Base-by-base conservation (phyloP, 2,888 invertebrate species). In the Athripsodes cinereus region DNA sequence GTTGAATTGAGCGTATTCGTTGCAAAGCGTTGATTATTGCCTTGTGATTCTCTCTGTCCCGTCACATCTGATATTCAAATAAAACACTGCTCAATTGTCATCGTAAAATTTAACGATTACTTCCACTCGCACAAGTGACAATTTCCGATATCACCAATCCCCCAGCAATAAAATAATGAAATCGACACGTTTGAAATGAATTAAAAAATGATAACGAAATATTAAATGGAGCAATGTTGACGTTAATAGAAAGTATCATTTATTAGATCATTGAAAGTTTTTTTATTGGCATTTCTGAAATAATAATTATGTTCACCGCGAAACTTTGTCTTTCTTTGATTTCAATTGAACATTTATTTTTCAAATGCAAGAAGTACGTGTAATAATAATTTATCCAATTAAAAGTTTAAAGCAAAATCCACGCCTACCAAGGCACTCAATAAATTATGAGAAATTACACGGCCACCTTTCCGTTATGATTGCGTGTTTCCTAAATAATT, bases 401-500 rank as follows among this genome's bases (percentile, higher is more conserved):
- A 58, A 58, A 58, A 58, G 52, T 58, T 53, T 53, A 35, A 54
- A 34, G 47, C 48, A 53, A 52, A 59, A 57, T 57, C 57, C 48
- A 53, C 60, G 48, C 60, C 60, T 53, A 54, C 57, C 34, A 35
- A 47, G 51, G 58, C 60, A 58, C 60, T 60, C 55, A 57, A 53
- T 57, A 54, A 62, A 62, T 62, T 62, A 59, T 62, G 47, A 57
- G 53, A 55, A 62, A 60, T 60, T 56, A 59, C 57, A 57, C 74
- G 31, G 55, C 55, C 58, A 77, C 76, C 78, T 77, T 77, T 71
- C 73, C 74, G 77, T 77, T 78, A 78, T 78, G 76, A 78, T 78
- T 77, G 78, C 78, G 78, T 79, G 79, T 76, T 78, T 78, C 77
- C 76, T 77, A 77, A 78, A 78, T 78, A 79, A 79, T 79, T 79